These are phyloP conservation scores for Mixornis gularis DNA, from an alignment of 2,113 vertebrate genomes.

Conservation along the genomic window DNA sequence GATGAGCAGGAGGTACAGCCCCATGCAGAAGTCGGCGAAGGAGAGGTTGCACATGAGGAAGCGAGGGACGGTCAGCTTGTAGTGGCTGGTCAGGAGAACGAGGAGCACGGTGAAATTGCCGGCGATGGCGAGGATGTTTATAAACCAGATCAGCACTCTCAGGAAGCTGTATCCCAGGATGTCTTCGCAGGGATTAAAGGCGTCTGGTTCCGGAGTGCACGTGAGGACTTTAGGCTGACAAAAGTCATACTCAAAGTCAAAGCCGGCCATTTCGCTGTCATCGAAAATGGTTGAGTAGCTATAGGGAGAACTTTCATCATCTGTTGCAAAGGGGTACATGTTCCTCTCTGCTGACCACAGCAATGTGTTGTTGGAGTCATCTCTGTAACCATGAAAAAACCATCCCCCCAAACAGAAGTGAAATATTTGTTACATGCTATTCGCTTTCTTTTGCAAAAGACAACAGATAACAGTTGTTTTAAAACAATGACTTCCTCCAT, in stretches of 20 bases:
- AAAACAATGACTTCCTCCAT: neutral
- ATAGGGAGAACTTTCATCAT: conserved; percentile 34
- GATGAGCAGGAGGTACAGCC: conserved; percentile 88
- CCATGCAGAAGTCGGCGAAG: conserved; percentile 91
- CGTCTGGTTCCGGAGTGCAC: conserved; percentile 83
- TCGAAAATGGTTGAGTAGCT: conserved; percentile 62
- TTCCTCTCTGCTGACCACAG: neutral
- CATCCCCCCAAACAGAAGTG: neutral
- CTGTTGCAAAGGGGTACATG: rapidly evolving
- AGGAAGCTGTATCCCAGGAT: conserved; percentile 86
- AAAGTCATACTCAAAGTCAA: conserved; percentile 68
- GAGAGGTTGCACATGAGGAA: conserved; percentile 94
- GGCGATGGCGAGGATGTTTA: conserved; percentile 77
- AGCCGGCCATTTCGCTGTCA: conserved; percentile 39
- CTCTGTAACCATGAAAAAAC: neutral
- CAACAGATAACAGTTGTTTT: conserved; percentile 1
- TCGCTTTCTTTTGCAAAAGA: neutral
- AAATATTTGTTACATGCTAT: neutral
- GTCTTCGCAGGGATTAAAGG: conserved; percentile 91
- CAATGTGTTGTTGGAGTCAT: neutral
- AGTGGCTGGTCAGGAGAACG: conserved; percentile 79
- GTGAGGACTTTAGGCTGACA: conserved; percentile 72
- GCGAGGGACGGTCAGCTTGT: conserved; percentile 83
- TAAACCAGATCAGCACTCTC: conserved; percentile 85
- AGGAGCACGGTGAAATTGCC: conserved; percentile 84